Conservation (phyloP, 23 tunicate species). For the Clavelina lepadiformis region DNA sequence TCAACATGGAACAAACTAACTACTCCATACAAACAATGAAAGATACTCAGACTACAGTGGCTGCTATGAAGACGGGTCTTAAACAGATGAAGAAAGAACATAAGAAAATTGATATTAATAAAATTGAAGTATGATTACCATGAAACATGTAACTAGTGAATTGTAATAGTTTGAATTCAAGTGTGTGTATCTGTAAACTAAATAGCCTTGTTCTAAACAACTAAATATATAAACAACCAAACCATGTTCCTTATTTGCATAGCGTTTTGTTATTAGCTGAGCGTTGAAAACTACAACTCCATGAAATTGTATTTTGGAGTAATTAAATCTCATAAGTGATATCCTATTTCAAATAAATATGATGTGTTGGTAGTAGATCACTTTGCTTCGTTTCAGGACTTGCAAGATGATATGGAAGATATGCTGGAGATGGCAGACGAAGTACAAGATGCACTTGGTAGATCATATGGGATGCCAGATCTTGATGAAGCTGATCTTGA, state of each 20-base stretch:
- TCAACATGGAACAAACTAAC: conserved; percentile 99
- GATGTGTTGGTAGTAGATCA: too few species aligned
- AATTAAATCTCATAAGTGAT: too few species aligned
- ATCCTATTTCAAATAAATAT: too few species aligned
- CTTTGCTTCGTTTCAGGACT: conserved; percentile 66
- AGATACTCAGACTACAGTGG: conserved; percentile 88
- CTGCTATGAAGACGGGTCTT: conserved; percentile 94
- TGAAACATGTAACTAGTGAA: neutral
- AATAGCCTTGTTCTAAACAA: too few species aligned
- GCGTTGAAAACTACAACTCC: too few species aligned
- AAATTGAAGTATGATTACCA: conserved; percentile 61
- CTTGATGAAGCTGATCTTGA: conserved; percentile 97
- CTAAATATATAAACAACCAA: too few species aligned
- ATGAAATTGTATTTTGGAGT: too few species aligned
- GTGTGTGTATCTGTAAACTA: too few species aligned
- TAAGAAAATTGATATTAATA: conserved; percentile 80
- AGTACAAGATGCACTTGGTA: conserved; percentile 85
- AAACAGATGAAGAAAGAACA: conserved; percentile 97
- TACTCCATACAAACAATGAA: conserved; percentile 90
- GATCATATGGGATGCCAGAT: conserved; percentile 97
- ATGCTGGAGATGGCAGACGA: conserved; percentile 96
- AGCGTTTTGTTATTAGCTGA: too few species aligned
- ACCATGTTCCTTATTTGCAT: too few species aligned
- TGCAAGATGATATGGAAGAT: conserved; percentile 99
- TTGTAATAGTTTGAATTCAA: too few species aligned